Percentiles rank a stretch among this genome's conserved stretches.
These are phyloP conservation scores for Nautilus pompilius DNA, from an alignment of 1,140 invertebrate genomes.

Conservation along the genomic window DNA sequence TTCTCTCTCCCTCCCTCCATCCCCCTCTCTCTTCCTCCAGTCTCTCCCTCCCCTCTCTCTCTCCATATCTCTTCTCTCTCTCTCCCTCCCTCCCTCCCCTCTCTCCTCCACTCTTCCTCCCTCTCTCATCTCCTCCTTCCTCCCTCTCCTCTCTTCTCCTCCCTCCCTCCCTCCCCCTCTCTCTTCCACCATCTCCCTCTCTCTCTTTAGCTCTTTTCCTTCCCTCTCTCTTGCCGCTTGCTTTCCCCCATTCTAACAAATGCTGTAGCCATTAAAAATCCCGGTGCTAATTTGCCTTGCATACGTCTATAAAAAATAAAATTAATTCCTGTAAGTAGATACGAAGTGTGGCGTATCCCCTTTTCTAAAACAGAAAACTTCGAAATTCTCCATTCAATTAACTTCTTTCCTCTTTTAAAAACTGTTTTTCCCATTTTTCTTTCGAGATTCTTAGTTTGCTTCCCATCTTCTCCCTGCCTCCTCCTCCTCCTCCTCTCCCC, in stretches of 20 bases:
- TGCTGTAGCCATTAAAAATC: background rate
- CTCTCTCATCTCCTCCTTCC: background rate
- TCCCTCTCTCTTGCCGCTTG: background rate
- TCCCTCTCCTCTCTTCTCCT: background rate
- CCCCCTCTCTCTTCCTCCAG: too few species aligned
- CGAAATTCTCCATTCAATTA: too few species aligned
- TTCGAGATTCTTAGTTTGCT: too few species aligned
- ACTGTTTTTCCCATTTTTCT: too few species aligned
- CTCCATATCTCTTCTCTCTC: background rate
- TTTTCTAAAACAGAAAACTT: too few species aligned
- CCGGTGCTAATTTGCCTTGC: background rate
- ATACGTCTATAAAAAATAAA: background rate
- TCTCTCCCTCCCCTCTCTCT: background rate
- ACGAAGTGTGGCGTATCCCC: too few species aligned
- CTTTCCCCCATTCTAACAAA: background rate
- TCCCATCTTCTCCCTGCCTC: too few species aligned
- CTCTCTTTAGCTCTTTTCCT: background rate
- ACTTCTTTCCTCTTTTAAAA: too few species aligned
- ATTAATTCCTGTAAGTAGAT: background rate
- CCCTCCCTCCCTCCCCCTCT: background rate
- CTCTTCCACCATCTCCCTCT: background rate
- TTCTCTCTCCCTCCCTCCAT: too few species aligned
- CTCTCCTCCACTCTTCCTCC: background rate
- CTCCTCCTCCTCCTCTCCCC: too few species aligned
- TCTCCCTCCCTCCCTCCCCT: background rate